Evolutionary conservation across 1,140 invertebrate species (phyloP).

Genomic region (Lordiphosa mommai): DNA sequence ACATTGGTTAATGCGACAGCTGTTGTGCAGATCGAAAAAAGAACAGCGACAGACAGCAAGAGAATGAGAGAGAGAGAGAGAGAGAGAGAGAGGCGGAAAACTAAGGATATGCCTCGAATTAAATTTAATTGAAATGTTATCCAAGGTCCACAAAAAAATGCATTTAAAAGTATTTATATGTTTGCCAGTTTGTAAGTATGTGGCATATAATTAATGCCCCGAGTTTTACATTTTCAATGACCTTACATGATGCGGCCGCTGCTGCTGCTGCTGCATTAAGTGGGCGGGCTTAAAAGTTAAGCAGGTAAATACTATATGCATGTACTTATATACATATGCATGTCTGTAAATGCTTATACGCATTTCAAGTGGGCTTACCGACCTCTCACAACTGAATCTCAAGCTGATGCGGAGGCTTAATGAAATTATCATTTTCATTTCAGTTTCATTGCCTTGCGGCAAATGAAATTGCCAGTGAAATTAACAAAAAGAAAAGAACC

Average conservation of each 20-base stretch:
- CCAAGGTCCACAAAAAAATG: slow-evolving; percentile 15
- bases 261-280: slow-evolving; percentile 66
- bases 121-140: slow-evolving; percentile 59
- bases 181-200: background rate
- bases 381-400: background rate
- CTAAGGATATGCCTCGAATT: no score
- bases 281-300: slow-evolving; percentile 23
- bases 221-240: slow-evolving; percentile 57
- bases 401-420: slow-evolving; percentile 39
- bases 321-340: slow-evolving; percentile 3
- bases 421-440: slow-evolving; percentile 67
- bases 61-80: no score
- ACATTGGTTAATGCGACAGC: slow-evolving; percentile 73
- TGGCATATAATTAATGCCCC: slow-evolving; percentile 62
- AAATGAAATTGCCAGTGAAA: slow-evolving; percentile 36
- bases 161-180: slow-evolving; percentile 19
- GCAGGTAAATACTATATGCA: slow-evolving; percentile 15
- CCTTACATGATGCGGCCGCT: slow-evolving; percentile 43
- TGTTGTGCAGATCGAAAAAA: slow-evolving; percentile 42
- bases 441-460: slow-evolving; percentile 40
- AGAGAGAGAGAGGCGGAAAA: no score
- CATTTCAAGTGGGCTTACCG: slow-evolving; percentile 12
- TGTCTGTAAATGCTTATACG: background rate
- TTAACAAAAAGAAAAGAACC: slow-evolving; percentile 5
- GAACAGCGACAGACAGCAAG: background rate